These are phyloP conservation scores for Baronia brevicornis DNA, from an alignment of 2,888 invertebrate species.

Conservation along the genomic window DNA sequence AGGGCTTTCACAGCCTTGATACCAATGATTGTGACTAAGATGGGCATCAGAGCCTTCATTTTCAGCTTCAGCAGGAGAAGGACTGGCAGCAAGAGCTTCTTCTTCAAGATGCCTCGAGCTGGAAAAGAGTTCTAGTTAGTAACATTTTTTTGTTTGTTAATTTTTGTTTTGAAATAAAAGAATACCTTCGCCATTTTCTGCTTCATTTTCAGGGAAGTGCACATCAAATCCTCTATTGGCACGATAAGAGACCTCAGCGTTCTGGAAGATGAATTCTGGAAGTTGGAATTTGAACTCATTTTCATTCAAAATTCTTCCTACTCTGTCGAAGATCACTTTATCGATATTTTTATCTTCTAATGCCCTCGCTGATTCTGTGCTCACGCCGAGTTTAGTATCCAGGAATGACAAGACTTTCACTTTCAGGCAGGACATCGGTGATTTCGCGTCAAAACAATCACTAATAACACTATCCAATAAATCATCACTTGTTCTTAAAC, in stretches of 20 bases:
- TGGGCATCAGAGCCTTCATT: slow-evolving; percentile 88
- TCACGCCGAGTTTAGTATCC: slow-evolving; percentile 80
- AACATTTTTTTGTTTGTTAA: background rate
- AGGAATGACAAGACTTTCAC: slow-evolving; percentile 84
- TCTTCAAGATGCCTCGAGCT: slow-evolving; percentile 88
- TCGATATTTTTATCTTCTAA: slow-evolving; percentile 79
- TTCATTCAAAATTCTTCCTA: slow-evolving; percentile 81
- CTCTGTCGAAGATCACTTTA: slow-evolving; percentile 83
- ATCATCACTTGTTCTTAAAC: slow-evolving; percentile 79
- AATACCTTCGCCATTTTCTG: slow-evolving; percentile 75
- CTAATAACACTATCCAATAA: slow-evolving; percentile 82
- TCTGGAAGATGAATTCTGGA: slow-evolving; percentile 82
- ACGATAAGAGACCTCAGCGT: slow-evolving; percentile 80
- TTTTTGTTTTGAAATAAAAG: background rate
- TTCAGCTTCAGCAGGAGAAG: slow-evolving; percentile 87
- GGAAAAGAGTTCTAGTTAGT: slow-evolving; percentile 29
- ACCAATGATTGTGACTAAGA: slow-evolving; percentile 85
- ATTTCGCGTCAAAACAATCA: slow-evolving; percentile 81
- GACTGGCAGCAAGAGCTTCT: slow-evolving; percentile 87
- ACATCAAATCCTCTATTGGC: slow-evolving; percentile 80
- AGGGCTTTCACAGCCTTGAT: slow-evolving; percentile 89
- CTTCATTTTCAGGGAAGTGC: slow-evolving; percentile 67
- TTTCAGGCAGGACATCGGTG: slow-evolving; percentile 83
- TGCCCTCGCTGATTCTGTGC: slow-evolving; percentile 77
- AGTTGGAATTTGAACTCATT: slow-evolving; percentile 84